These are phyloP conservation scores for Metacarcinus magister DNA, from an alignment of 2,888 invertebrate genomes.

Conservation along the genomic window DNA sequence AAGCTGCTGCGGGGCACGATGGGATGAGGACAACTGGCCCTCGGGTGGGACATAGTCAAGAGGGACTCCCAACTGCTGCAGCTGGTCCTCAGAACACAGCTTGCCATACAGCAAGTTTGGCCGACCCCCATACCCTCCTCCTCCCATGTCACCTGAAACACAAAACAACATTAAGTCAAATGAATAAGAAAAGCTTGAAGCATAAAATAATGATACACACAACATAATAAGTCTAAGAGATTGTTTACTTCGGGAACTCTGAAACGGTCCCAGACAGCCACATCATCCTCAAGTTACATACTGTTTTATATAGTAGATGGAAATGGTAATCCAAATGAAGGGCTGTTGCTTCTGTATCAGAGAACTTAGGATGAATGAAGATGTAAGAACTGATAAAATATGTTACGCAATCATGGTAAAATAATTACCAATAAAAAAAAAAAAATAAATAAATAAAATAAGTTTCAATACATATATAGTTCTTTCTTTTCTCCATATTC, in stretches of 20 bases:
- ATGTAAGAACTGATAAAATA: too few species aligned
- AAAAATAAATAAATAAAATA: too few species aligned
- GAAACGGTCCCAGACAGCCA: neutral
- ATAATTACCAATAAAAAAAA: too few species aligned
- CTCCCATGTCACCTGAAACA: conserved; percentile 79
- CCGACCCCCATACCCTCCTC: conserved; percentile 77
- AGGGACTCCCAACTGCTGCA: conserved; percentile 78
- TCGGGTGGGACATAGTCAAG: conserved; percentile 78
- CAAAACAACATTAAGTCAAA: neutral
- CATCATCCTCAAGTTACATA: neutral
- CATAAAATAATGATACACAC: neutral
- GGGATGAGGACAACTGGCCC: conserved; percentile 72
- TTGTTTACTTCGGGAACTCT: neutral
- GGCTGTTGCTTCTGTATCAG: neutral
- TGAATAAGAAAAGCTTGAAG: neutral
- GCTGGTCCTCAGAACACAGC: conserved; percentile 79
- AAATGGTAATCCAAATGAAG: neutral
- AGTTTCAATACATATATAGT: too few species aligned
- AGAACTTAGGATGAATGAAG: too few species aligned
- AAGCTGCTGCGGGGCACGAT: conserved; percentile 74
- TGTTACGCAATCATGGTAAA: too few species aligned
- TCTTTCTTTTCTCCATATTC: too few species aligned
- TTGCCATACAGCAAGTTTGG: conserved; percentile 79
- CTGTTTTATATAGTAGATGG: neutral
- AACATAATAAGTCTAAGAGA: neutral